Evolutionary conservation across 2,888 invertebrate genomes (phyloP).

Genomic region (Arrhopalites spinosus): DNA sequence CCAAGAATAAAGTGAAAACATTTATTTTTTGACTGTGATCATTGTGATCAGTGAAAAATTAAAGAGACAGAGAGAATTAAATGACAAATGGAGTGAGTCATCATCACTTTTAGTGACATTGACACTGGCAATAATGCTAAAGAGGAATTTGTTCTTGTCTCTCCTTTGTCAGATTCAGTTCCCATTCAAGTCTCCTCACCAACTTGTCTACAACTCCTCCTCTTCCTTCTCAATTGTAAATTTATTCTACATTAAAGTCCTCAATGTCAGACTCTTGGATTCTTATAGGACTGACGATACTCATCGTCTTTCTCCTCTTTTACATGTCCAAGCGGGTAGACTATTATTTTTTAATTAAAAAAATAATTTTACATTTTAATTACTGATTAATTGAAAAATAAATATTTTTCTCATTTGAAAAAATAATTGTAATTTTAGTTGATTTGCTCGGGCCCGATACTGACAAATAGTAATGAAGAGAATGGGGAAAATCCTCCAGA

Average conservation of each 20-base stretch:
- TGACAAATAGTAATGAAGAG: slow-evolving; percentile 20
- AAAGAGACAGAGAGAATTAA: not conserved
- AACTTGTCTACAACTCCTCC: no score
- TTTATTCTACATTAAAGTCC: not conserved
- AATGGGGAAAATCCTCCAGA: not conserved
- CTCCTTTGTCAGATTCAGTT: not conserved
- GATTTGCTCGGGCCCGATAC: slow-evolving; percentile 18
- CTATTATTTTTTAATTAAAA: slow-evolving; percentile 5
- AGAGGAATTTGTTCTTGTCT: not conserved
- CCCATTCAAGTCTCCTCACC: not conserved
- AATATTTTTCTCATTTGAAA: not conserved
- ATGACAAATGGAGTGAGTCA: not conserved
- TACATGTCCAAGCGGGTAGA: slow-evolving; percentile 49
- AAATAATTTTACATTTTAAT: no score
- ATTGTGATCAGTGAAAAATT: not conserved
- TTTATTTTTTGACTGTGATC: not conserved
- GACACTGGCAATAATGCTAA: not conserved
- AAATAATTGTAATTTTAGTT: not conserved
- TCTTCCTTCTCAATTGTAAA: no score
- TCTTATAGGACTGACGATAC: slow-evolving; percentile 44
- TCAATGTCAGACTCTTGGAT: slow-evolving; percentile 46
- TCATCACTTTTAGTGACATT: not conserved
- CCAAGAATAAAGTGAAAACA: not conserved
- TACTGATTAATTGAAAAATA: no score
- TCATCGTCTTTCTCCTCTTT: slow-evolving; percentile 47